Evolutionary conservation across 2,113 vertebrate genomes (phyloP), one percentile per base, ranked within the genome.

Genomic region (Cygnus buccinator): DNA sequence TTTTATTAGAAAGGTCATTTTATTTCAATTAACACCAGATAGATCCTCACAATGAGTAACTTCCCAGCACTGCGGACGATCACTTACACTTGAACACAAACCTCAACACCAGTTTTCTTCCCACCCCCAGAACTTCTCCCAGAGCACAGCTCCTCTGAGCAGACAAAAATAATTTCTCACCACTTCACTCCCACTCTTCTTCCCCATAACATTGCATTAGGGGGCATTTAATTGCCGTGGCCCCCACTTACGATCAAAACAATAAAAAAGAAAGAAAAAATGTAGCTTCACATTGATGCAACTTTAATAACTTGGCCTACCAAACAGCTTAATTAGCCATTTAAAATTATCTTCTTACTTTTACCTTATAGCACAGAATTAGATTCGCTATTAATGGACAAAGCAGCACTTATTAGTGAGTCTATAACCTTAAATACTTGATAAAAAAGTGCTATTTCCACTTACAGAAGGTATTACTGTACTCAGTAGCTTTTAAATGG

Each of bases 401-500:
- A 96, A 93, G 91, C 87, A 74, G 91, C 80, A 96, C 96, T 98
- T 98, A 95, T 89, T 95, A 95, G 93, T 84, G 94, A 97, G 97
- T 97, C 95, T 95, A 97, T 97, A 97, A 96, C 96, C 93, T 97
- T 95, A 88, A 92, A 97, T 70, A 96, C 94, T 97, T 93, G 72
- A 92, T 96, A 96, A 89, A 97, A 95, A 98, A 96, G 97, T 92
- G 94, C 93, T 87, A 41, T 95, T 98, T 94, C 95, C 97, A 98
- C 97, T 98, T 98, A 96, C 95, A 96, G 95, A 87, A 90, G 81
- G 79, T 95, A 97, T 98, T 97, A 96, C 72, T 94, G 95, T 91
- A 89, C 63, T 93, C 96, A 94, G 92, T 83, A 79, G 97, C 98
- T 98, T 98, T 98, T 98, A 98, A 96, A 97, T 95, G 93, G 73